Conservation (phyloP, 2,888 invertebrate genomes). For the Lissocephala sabroskyi region DNA sequence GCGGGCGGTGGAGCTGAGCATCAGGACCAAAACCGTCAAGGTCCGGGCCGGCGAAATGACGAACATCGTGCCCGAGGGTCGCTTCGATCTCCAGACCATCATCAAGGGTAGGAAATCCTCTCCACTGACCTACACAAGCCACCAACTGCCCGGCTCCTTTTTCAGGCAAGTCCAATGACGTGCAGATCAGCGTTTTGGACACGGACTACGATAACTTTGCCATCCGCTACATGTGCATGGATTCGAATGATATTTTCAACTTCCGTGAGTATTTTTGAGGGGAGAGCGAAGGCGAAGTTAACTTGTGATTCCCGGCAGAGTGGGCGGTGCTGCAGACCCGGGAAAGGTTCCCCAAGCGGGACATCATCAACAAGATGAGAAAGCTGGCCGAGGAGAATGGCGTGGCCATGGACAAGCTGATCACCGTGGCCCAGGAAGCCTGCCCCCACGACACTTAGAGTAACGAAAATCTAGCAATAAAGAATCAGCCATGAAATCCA, state of each 20-base stretch:
- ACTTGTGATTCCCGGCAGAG: no score
- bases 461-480: no score
- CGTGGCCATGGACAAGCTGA: constrained; percentile 1
- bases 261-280: constrained; percentile 29
- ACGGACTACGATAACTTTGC: constrained; percentile 77
- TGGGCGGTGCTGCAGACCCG: constrained; percentile 25
- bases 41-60: background rate
- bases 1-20: background rate
- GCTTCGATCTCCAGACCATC: constrained; percentile 1
- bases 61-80: background rate
- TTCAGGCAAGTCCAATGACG: no score
- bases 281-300: no score
- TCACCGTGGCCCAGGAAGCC: constrained; percentile 10
- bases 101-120: constrained; percentile 4
- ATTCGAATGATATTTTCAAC: background rate
- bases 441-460: constrained; percentile 14
- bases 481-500: no score
- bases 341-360: background rate
- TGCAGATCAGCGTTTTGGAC: constrained; percentile 71
- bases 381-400: background rate
- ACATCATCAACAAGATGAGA: background rate
- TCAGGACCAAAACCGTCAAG: constrained; percentile 8
- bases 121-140: no score
- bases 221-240: constrained; percentile 76
- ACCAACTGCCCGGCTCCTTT: no score